phyloP scores from a whole-genome alignment of 2,888 invertebrate genomes.

The Julus scandinavius region DNA sequence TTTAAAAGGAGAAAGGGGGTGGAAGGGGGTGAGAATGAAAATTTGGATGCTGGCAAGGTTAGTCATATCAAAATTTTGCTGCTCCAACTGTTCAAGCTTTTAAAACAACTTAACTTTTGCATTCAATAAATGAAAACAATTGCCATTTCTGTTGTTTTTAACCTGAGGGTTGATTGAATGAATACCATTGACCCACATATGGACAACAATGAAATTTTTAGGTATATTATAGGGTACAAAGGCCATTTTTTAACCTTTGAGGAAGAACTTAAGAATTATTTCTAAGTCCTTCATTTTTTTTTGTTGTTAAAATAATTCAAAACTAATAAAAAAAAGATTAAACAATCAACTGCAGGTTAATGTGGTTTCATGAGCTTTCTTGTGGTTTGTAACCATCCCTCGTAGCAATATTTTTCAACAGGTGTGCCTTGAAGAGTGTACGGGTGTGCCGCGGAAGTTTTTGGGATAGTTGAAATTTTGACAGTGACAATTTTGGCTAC shows the following conservation, averaged over 20 bases:
- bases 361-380: too few relatives aligned
- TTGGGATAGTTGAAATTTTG: too few relatives aligned
- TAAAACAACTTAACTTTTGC: neutral
- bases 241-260: neutral
- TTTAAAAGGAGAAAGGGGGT: neutral
- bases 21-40: neutral
- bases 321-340: too few relatives aligned
- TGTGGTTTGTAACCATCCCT: too few relatives aligned
- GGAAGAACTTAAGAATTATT: neutral
- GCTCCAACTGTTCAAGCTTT: neutral
- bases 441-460: too few relatives aligned
- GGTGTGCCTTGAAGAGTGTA: too few relatives aligned
- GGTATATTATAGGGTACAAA: conserved; percentile 3
- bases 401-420: too few relatives aligned
- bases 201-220: neutral
- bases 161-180: neutral
- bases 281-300: too few relatives aligned
- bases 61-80: neutral
- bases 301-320: too few relatives aligned
- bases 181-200: conserved; percentile 6
- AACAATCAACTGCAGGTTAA: too few relatives aligned
- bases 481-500: too few relatives aligned
- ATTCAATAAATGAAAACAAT: too few relatives aligned
- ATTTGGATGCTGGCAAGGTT: neutral
- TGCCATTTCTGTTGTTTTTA: neutral